Evolutionary conservation across 2,113 vertebrate species (phyloP).

Genomic region (Tragelaphus strepsiceros): DNA sequence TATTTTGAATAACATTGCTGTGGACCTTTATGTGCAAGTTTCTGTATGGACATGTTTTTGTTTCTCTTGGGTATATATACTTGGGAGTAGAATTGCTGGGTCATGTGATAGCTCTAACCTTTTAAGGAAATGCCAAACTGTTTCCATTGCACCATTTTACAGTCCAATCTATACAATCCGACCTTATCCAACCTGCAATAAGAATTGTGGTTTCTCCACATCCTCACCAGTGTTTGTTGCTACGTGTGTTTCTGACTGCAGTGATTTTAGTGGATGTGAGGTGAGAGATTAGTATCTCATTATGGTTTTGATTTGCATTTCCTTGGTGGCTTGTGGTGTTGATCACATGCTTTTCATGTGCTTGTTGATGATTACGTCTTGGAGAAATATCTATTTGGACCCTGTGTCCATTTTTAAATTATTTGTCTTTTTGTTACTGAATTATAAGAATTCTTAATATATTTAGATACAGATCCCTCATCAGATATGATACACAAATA

Average conservation of each 20-base stretch:
- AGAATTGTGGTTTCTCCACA: neutral
- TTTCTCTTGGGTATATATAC: neutral
- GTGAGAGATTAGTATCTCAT: neutral
- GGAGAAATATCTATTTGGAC: neutral
- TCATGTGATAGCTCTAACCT: neutral
- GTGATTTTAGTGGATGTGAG: neutral
- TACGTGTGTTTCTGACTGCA: neutral
- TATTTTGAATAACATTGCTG: neutral
- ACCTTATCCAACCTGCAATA: neutral
- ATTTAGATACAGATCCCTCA: neutral
- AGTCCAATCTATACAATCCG: neutral
- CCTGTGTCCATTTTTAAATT: neutral
- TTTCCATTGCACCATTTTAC: neutral
- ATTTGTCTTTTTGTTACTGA: neutral
- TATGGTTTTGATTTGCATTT: neutral
- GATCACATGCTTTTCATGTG: neutral
- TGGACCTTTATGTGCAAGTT: neutral
- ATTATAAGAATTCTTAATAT: neutral
- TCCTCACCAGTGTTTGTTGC: neutral
- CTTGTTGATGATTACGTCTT: neutral
- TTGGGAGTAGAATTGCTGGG: neutral
- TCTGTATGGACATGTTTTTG: neutral
- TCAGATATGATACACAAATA: neutral
- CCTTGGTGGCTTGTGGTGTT: neutral
- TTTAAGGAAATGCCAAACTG: neutral